Conservation (phyloP, 2,888 invertebrate species). For the Trypoxylon attenuatum region DNA sequence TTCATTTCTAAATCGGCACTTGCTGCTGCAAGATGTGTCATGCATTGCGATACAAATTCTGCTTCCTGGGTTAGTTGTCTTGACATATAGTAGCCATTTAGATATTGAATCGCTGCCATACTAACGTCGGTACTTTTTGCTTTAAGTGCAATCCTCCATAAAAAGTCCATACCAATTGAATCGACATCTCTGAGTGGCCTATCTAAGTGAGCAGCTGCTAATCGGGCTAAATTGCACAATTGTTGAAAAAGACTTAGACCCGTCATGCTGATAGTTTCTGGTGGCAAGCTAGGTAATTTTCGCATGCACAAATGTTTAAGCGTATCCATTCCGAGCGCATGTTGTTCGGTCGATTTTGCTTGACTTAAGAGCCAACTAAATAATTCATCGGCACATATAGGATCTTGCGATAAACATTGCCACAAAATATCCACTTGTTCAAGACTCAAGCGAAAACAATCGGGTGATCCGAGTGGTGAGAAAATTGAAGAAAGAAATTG, state of each 20-base stretch:
- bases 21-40: constrained; percentile 91
- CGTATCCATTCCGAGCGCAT: constrained; percentile 91
- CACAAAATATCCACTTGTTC: constrained; percentile 94
- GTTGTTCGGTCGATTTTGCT: constrained; percentile 93
- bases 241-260: constrained; percentile 94
- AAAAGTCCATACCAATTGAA: constrained; percentile 90
- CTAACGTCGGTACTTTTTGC: constrained; percentile 96
- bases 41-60: constrained; percentile 94
- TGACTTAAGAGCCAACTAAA: constrained; percentile 96
- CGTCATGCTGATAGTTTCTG: constrained; percentile 94
- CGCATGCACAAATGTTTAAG: constrained; percentile 90
- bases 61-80: constrained; percentile 93
- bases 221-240: constrained; percentile 89
- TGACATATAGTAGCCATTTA: constrained; percentile 96
- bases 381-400: constrained; percentile 92
- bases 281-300: constrained; percentile 91
- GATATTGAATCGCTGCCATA: constrained; percentile 94
- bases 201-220: constrained; percentile 82
- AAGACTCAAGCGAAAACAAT: constrained; percentile 87
- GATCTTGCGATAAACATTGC: constrained; percentile 91
- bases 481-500: constrained; percentile 95
- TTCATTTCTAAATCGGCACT: constrained; percentile 81
- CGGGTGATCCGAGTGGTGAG: constrained; percentile 92
- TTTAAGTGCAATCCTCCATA: constrained; percentile 94
- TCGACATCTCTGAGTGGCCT: constrained; percentile 75